Conservation (phyloP, 2,888 invertebrate genomes). For the Drosophila colorata region DNA sequence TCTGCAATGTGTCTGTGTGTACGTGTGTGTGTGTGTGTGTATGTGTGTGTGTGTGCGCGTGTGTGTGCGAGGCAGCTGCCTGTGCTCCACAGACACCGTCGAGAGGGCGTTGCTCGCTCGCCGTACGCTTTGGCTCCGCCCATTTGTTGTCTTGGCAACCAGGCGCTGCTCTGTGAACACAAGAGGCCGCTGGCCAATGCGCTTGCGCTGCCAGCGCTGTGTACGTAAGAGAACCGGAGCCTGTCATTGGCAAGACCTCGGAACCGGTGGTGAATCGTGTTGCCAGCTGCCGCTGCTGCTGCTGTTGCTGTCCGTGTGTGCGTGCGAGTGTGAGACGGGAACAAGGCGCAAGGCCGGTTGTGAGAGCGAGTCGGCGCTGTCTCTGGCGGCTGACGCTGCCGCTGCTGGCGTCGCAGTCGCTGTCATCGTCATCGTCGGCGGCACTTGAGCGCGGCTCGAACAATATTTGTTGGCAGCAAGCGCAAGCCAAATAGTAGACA, state of each 20-base stretch:
- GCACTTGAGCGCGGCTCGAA: constrained; percentile 85
- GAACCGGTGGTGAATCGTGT: constrained; percentile 48
- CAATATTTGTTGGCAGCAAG: constrained; percentile 85
- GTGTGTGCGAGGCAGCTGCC: constrained; percentile 39
- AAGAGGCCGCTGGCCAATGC: constrained; percentile 79
- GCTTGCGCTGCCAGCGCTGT: constrained; percentile 76
- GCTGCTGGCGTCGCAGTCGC: constrained; percentile 33
- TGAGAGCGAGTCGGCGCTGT: constrained; percentile 63
- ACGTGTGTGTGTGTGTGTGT: constrained; percentile 11
- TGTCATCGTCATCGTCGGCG: constrained; percentile 52
- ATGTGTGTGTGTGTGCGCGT: constrained; percentile 9
- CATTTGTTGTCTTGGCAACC: constrained; percentile 78
- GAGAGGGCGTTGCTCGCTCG: constrained; percentile 69
- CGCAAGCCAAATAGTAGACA: constrained; percentile 86
- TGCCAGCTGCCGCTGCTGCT: constrained; percentile 30
- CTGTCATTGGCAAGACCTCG: constrained; percentile 68
- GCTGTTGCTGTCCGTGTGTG: constrained; percentile 23
- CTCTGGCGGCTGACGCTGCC: constrained; percentile 26
- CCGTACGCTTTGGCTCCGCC: constrained; percentile 63
- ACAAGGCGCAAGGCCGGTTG: constrained; percentile 43
- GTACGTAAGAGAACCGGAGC: constrained; percentile 79
- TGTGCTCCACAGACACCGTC: constrained; percentile 33
- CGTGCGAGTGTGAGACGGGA: constrained; percentile 51
- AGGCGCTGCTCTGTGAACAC: constrained; percentile 71
- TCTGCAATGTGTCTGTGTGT: background rate